Conservation (phyloP, 2,797 vertebrate genomes). For the Mus spretus region DNA sequence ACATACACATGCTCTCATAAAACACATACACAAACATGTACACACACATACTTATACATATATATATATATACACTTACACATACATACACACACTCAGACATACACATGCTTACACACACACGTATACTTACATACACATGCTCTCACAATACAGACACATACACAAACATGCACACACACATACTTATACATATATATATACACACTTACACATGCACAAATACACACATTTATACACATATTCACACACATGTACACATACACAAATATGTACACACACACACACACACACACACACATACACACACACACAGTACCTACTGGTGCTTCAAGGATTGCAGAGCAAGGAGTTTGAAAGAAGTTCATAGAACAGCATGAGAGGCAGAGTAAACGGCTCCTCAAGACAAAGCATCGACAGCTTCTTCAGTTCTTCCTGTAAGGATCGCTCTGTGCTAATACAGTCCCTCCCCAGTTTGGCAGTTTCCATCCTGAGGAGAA, state of each 20-base stretch:
- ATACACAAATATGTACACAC: no score
- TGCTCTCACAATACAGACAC: no score
- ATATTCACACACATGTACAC: not conserved
- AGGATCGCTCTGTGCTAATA: not conserved
- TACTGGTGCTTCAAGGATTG: not conserved
- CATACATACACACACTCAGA: not conserved
- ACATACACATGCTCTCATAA: not conserved
- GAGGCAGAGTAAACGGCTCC: not conserved
- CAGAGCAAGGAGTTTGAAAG: not conserved
- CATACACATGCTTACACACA: no score
- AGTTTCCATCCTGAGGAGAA: not conserved
- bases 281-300: not conserved
- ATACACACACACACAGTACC: no score
- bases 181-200: no score
- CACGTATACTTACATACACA: no score
- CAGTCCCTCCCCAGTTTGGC: not conserved
- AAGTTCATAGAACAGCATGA: not conserved
- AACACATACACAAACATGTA: not conserved
- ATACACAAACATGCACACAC: no score
- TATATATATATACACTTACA: no score
- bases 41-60: no score
- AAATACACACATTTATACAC: not conserved
- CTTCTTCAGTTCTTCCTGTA: not conserved
- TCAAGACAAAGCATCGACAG: not conserved
- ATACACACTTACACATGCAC: no score